Evolutionary conservation across 2,797 vertebrate genomes (phyloP).

Genomic region (Choloepus didactylus): DNA sequence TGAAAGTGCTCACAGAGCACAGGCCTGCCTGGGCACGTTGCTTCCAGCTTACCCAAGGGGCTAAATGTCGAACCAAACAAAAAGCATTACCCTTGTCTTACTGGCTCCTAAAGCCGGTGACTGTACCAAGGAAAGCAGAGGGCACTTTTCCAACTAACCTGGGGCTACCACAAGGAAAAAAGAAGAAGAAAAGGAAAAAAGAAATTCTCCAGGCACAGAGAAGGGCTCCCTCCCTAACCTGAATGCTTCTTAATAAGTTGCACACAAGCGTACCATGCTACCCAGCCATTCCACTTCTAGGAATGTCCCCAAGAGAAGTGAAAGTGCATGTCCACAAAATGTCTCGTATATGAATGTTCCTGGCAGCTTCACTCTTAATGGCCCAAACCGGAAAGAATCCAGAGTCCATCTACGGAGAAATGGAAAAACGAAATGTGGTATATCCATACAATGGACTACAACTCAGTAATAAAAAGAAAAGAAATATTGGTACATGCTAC

Average conservation of each 20-base stretch:
- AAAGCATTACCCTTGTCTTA: neutral
- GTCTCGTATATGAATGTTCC: neutral
- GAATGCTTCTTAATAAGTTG: constrained; percentile 1
- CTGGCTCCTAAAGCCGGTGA: neutral
- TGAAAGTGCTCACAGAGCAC: neutral
- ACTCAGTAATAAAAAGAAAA: neutral
- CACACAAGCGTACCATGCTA: neutral
- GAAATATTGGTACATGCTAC: neutral
- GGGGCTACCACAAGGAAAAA: neutral
- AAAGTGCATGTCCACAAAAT: neutral
- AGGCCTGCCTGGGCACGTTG: neutral
- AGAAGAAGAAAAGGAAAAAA: neutral
- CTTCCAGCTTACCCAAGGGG: too few relatives aligned
- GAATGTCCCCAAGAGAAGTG: neutral
- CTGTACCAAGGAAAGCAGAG: neutral
- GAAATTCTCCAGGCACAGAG: neutral
- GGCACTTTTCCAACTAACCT: neutral
- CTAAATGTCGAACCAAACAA: neutral
- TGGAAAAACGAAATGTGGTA: neutral
- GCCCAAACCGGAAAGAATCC: neutral
- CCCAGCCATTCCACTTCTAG: neutral
- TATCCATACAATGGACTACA: neutral
- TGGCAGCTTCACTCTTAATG: neutral
- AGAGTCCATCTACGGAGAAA: neutral
- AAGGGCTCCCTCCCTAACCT: neutral